Evolutionary conservation across 2,888 invertebrate genomes (phyloP).

Genomic region (Torymus tubicola): DNA sequence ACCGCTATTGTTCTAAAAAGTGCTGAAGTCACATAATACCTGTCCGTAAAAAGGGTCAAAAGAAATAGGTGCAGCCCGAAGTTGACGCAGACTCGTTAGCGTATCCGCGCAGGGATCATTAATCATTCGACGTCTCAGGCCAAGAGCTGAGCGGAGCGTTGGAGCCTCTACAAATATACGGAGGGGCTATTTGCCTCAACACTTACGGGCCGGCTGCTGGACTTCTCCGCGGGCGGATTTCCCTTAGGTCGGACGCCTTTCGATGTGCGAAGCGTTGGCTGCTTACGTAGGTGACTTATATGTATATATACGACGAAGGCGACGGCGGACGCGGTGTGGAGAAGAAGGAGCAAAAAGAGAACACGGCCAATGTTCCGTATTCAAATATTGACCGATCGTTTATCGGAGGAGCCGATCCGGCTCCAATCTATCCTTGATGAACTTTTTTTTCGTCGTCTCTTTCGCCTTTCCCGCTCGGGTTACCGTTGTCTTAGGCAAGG

Average conservation of each 20-base stretch:
- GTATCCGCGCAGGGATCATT: slow-evolving; percentile 43
- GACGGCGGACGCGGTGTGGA: not conserved
- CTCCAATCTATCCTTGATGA: slow-evolving; percentile 53
- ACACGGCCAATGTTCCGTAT: slow-evolving; percentile 52
- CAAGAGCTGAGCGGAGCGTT: not conserved
- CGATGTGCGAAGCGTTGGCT: not conserved
- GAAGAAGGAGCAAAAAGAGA: slow-evolving; percentile 33
- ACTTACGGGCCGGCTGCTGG: slow-evolving; percentile 31
- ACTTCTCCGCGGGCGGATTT: slow-evolving; percentile 35
- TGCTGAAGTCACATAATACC: too few species aligned
- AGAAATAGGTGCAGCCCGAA: not conserved
- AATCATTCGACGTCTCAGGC: slow-evolving; percentile 39
- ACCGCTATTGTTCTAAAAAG: too few species aligned
- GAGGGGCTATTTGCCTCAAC: slow-evolving; percentile 44
- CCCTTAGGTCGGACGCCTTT: slow-evolving; percentile 19
- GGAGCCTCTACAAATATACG: slow-evolving; percentile 40
- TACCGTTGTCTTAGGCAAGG: slow-evolving; percentile 30
- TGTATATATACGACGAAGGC: too few species aligned
- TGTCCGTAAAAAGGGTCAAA: too few species aligned
- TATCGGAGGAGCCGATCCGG: slow-evolving; percentile 65
- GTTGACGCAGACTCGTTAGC: slow-evolving; percentile 29
- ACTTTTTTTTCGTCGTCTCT: slow-evolving; percentile 24
- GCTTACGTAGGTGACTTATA: too few species aligned
- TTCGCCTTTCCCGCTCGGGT: slow-evolving; percentile 29
- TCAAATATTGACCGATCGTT: slow-evolving; percentile 74